These are phyloP conservation scores for Enteromius afrohamiltoni DNA, from an alignment of 2,797 vertebrate species.

Conservation along the genomic window DNA sequence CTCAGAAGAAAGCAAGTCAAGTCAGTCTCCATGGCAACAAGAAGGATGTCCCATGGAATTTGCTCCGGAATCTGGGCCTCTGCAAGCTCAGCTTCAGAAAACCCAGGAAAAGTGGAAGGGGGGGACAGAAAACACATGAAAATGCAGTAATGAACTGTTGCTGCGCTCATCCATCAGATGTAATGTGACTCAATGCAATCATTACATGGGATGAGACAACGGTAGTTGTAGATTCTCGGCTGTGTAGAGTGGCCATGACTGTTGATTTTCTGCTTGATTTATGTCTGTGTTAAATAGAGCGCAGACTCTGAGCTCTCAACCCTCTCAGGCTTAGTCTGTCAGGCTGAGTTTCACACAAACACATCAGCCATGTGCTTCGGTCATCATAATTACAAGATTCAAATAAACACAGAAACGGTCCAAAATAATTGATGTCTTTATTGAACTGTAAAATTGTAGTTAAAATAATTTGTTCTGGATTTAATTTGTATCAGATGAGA, in stretches of 20 bases:
- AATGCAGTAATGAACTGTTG: neutral
- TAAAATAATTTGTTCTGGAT: conserved; percentile 51
- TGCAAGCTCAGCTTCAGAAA: neutral
- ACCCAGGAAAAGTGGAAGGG: neutral
- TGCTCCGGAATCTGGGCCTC: conserved; percentile 17
- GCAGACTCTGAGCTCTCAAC: conserved; percentile 3
- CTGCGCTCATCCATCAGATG: neutral
- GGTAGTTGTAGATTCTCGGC: conserved; percentile 5
- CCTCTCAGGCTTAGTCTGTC: conserved; percentile 30
- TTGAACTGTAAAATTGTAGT: conserved; percentile 45
- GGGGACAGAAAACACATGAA: neutral
- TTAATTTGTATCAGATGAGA: conserved; percentile 48
- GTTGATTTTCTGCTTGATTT: conserved; percentile 55
- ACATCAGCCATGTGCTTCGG: conserved; percentile 37
- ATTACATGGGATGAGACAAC: neutral
- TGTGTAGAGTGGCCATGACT: conserved; percentile 26
- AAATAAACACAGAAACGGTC: conserved; percentile 45
- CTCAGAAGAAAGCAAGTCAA: neutral
- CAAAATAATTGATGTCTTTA: conserved; percentile 51
- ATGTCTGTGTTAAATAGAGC: conserved; percentile 38
- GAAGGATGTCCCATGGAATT: neutral
- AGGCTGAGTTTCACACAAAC: conserved; percentile 43
- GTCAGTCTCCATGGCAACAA: conserved; percentile 36
- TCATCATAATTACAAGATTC: conserved; percentile 35
- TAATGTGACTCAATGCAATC: conserved; percentile 1